phyloP scores from a whole-genome alignment of 2,888 invertebrate species.

The Micoletzkya japonica region DNA sequence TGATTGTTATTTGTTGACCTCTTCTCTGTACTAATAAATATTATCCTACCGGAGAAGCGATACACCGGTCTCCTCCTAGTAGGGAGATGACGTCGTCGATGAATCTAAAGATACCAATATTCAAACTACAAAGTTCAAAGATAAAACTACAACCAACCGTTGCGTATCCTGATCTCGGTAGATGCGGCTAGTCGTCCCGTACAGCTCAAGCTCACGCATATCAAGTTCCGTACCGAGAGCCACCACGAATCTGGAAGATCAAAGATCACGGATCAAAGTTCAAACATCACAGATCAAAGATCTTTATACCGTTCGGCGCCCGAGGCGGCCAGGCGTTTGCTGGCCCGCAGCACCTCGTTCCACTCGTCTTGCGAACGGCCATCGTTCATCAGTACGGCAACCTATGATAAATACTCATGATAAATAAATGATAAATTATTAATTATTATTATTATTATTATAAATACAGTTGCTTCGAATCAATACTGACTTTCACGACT shows the following conservation, averaged over 20 bases:
- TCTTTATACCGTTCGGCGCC: slow-evolving; percentile 38
- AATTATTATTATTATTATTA: too few species aligned
- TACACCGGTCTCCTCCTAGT: slow-evolving; percentile 10
- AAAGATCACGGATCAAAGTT: background rate
- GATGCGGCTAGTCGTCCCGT: slow-evolving; percentile 33
- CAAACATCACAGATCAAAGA: background rate
- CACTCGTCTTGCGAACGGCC: slow-evolving; percentile 56
- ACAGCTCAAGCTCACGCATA: slow-evolving; percentile 38
- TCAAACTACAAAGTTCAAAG: background rate
- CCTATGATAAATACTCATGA: slow-evolving; percentile 16
- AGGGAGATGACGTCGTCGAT: slow-evolving; percentile 17
- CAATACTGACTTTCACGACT: too few species aligned
- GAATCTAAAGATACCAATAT: background rate
- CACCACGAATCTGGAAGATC: slow-evolving; percentile 44
- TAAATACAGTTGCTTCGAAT: too few species aligned
- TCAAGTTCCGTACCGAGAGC: slow-evolving; percentile 54
- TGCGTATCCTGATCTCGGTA: background rate
- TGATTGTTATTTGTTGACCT: too few species aligned
- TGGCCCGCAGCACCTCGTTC: slow-evolving; percentile 41
- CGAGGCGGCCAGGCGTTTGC: slow-evolving; percentile 37
- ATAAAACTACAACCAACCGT: background rate
- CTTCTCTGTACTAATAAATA: too few species aligned
- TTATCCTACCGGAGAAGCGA: slow-evolving; percentile 20
- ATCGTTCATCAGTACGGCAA: slow-evolving; percentile 54
- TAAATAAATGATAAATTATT: background rate